Evolutionary conservation across 2,797 vertebrate genomes (phyloP), one percentile per base, ranked within the genome.

Genomic region (Neosilurus hyrtlii): DNA sequence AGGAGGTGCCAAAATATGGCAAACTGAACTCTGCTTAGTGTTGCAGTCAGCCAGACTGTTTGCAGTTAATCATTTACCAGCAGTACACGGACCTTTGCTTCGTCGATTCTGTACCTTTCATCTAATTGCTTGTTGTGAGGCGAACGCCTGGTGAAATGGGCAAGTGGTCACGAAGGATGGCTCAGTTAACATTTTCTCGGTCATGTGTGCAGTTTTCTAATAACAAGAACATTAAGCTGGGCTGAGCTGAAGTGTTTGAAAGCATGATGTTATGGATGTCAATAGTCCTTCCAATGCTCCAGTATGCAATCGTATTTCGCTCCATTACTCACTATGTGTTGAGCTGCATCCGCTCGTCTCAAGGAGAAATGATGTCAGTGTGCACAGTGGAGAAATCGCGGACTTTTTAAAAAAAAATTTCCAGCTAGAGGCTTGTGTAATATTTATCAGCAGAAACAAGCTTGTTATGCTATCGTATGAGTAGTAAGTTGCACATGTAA

Each of bases 391-490:
- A 37, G 18, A 5, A 30, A 72, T 52, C 66, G 62, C 6, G 15
- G 70, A 35, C 78, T n/a, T n/a, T n/a, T n/a, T n/a, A n/a, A n/a
- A n/a, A n/a, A n/a, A n/a, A n/a, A n/a, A n/a, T n/a, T 43, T 89
- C 6, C 30, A 83, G 59, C 66, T 78, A 30, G 16, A 67, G 5
- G 43, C 37, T 83, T 26, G 56, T 85, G 59, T 62, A 49, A 86
- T 68, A 57, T 66, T 65, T 51, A 20, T 82, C 82, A 49, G 18
- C 35, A 82, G 65, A 70, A 82, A 70, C 56, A 9, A 30, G 30
- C 18, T 77, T 75, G 54, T 88, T 91, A 84, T 76, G 63, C 87
- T 90, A 90, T 76, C 52, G 26, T 65, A 62, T 85, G 80, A 87
- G 73, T 57, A 22, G 71, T 75, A 51, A 62, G 12, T 16, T 3